Evolutionary conservation across 2,888 invertebrate genomes (phyloP), one percentile per base, ranked within the genome.

Genomic region (Nyleta sp.): DNA sequence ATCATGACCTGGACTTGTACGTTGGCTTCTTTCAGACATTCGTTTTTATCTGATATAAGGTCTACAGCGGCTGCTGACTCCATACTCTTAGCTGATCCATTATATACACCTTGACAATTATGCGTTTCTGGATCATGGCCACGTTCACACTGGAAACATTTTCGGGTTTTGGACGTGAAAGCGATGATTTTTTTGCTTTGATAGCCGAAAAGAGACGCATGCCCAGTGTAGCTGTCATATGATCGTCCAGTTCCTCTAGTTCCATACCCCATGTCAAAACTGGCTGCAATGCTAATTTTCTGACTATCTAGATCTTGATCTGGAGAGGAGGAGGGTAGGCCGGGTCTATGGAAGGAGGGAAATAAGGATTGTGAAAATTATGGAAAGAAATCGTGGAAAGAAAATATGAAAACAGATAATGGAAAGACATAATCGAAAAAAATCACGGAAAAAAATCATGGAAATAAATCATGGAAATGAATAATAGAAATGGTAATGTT

Each of bases 61-160:
- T 80, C 52, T 1, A 81, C 82, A 1, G 81, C 83, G 13, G 77
- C 78, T 40, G 76, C 62, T 13, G 83, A 60, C 46, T 86, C 83
- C 84, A 86, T 86, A 0, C 81, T 78, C 68, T 84, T 85, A 0
- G 86, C 83, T 5, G 72, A 72, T 1, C 78, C 77, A 11, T 57
- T 13, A 33, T 60, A 77, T 18, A 76, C 74, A 13, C 67, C 20
- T 33, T 28, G 7, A 31, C 84, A 85, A 52, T 83, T 81, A 52
- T 86, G 85, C 24, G 80, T 62, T 2, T 55, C 24, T 42, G 53
- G 60, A 10, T n/a, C 20, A 13, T 80, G 74, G 1, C 82, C 80
- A 18, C 24, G 20, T 33, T 83, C 78, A 71, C 78, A 50, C 50
- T 78, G 46, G 71, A 67, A 42, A 35, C 83, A 84, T 31, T 65